Conservation (phyloP, 2,797 vertebrate genomes). For the Clarias platycephalus region DNA sequence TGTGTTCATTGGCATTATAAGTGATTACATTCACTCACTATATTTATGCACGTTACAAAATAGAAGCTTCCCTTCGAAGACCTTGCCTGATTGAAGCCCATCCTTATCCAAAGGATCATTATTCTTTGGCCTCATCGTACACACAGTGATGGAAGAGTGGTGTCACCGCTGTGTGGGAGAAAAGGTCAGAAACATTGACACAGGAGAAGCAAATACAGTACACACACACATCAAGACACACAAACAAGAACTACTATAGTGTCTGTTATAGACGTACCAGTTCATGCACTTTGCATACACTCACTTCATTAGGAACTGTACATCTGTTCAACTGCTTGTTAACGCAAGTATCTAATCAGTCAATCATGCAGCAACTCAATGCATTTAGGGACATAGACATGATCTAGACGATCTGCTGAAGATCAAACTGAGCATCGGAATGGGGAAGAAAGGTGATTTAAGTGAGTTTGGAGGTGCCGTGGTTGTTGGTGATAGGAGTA, state of each 20-base stretch:
- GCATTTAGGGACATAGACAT: no score
- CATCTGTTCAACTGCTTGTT: no score
- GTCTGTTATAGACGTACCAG: no score
- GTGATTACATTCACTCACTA: constrained; percentile 23
- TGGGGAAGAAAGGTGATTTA: no score
- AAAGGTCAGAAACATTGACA: constrained; percentile 16
- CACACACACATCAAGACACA: background rate
- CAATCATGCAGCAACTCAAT: no score
- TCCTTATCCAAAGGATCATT: constrained; percentile 17
- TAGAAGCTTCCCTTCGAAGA: background rate
- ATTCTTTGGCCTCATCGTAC: constrained; percentile 19
- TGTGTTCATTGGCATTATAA: constrained; percentile 34
- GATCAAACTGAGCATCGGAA: no score
- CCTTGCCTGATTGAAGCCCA: constrained; percentile 10
- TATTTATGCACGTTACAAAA: constrained; percentile 27
- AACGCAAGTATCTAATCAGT: no score
- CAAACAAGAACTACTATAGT: background rate
- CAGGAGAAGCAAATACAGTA: background rate
- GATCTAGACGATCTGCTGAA: no score
- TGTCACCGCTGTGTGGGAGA: background rate
- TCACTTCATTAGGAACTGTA: no score
- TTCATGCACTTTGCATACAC: no score
- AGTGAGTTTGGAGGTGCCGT: no score
- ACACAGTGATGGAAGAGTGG: constrained; percentile 20
- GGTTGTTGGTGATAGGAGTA: no score